Conservation (phyloP, 1,140 invertebrate species). For the Leptinotarsa lineolata region DNA sequence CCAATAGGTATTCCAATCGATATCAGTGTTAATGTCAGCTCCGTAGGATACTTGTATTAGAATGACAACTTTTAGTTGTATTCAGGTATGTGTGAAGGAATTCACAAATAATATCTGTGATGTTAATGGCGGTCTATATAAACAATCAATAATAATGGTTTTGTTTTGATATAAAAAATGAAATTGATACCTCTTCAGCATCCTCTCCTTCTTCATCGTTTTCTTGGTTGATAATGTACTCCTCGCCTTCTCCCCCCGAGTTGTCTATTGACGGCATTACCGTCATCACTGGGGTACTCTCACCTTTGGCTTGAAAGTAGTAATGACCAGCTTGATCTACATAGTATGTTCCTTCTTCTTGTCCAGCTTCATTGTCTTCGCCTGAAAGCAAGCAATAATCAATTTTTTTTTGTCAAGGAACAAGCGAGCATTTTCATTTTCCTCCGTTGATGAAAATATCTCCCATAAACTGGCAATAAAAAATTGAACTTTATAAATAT, state of each 20-base stretch:
- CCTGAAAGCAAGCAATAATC: not conserved
- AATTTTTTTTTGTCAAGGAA: not conserved
- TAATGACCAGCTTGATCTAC: conserved; percentile 78
- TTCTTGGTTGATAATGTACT: conserved; percentile 58
- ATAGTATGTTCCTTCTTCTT: conserved; percentile 71
- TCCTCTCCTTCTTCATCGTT: conserved; percentile 58
- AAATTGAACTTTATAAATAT: no score
- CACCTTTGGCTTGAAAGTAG: conserved; percentile 71
- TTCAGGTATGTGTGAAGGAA: no score
- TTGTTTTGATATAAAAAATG: not conserved
- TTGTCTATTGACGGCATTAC: conserved; percentile 56
- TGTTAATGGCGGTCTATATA: no score
- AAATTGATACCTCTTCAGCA: conserved; percentile 29
- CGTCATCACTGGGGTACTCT: conserved; percentile 68
- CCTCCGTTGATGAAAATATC: no score
- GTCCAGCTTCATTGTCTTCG: conserved; percentile 59
- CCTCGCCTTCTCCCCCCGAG: conserved; percentile 54
- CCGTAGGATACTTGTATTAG: no score
- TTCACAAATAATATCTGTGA: no score
- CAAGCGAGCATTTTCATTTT: no score
- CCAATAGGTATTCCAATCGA: no score
- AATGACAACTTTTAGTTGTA: no score
- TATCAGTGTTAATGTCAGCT: no score
- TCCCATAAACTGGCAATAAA: no score
- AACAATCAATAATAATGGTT: no score